phyloP scores from a whole-genome alignment of 2,888 invertebrate genomes.

The Cecidostiba fungosa region DNA sequence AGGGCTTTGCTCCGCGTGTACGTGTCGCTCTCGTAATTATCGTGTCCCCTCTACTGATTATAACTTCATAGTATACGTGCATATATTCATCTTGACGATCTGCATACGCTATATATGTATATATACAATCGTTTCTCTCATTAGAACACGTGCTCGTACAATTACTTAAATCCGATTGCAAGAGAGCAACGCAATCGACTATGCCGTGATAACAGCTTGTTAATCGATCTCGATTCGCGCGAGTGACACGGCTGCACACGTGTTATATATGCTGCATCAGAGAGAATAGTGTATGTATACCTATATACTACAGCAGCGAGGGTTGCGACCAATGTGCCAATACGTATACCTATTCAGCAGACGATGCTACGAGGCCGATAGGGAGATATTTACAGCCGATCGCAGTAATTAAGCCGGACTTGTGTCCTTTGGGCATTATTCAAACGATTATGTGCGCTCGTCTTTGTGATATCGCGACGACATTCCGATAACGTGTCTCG shows the following conservation, averaged over 20 bases:
- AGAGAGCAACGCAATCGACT: no score
- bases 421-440: slow-evolving; percentile 9
- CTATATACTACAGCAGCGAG: not conserved
- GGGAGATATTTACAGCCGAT: not conserved
- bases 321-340: not conserved
- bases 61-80: no score
- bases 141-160: no score
- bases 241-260: not conserved
- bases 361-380: not conserved
- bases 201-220: not conserved
- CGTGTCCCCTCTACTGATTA: no score
- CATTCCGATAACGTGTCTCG: not conserved
- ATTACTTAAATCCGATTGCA: no score
- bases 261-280: not conserved
- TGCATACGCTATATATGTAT: no score
- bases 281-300: not conserved
- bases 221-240: not conserved
- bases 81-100: no score
- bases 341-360: not conserved
- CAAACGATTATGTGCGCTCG: slow-evolving; percentile 2
- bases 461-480: not conserved
- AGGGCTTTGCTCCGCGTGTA: no score
- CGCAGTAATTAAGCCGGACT: slow-evolving; percentile 24
- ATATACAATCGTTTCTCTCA: no score
- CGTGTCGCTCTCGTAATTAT: no score